Evolutionary conservation across 2,888 invertebrate species (phyloP), one percentile per base, ranked within the genome.

Genomic region (Brachynemurus nebulosus): DNA sequence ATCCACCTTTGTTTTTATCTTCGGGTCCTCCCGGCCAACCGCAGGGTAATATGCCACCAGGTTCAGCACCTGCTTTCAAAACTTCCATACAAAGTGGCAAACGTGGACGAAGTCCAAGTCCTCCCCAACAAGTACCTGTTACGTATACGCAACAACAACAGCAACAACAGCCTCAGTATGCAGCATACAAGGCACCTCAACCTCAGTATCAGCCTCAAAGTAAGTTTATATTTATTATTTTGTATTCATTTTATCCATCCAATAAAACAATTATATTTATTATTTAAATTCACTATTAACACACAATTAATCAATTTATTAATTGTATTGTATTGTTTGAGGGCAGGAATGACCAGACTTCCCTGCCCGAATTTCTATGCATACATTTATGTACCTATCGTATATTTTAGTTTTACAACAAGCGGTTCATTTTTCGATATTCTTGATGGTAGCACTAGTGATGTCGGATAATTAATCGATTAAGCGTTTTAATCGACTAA

Each of bases 1-100:
- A 77, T 54, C 74, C 79, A 17, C 82, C 80, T 47, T 73, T 84
- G 58, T 78, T 84, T 56, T 67, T 80, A 40, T 80, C 82, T 6
- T 53, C 60, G 12, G 53, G 59, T 2, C 62, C 61, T 44, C 54
- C 55, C 34, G 54, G 56, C 12, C 27, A 27, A 20, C 42, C 42
- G n/a, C 42, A 42, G 35, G 55, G 61, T 1, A 63, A 63, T 0
- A 57, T 64, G 0, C 66, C 66, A 0, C 69, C 67, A 51, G 65
- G 65, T 1, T 67, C 68, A 45, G 64, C 63, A 0, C 65, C 58
- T 4, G 63, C 55, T 1, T 50, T 53, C 0, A 69, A 69, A 51
- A 66, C 69, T 16, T 64, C 65, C 60, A 51, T 81, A 74, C 53
- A 70, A 57, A 52, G 71, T 52, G 45, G 76, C 58, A 65, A 84